Evolutionary conservation across 2,113 vertebrate species (phyloP), one percentile per base, ranked within the genome.

Genomic region (Hippocampus guttulatus): DNA sequence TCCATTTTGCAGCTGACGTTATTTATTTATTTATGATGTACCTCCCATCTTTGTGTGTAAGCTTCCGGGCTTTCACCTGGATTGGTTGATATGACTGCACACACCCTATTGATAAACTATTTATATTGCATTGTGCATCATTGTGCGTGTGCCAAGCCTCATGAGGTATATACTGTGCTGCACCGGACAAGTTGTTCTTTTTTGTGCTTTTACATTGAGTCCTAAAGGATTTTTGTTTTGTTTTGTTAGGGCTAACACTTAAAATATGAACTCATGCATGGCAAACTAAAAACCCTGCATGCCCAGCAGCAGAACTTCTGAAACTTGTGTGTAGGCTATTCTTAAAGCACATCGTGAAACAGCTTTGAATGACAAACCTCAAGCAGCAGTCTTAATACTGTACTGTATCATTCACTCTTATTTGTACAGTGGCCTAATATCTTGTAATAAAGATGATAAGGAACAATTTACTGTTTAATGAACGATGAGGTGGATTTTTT

Each of bases 381-480:
- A 70, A 90, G 81, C 88, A 90, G 86, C 84, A 81, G 90, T 92
- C 88, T 91, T 88, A 88, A 91, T 81, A 87, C 77, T 82, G 90
- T 91, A 91, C 89, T 90, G 86, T 89, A 88, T 83, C 74, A 82
- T 86, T 91, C 87, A 75, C 87, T 88, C 87, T 84, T 84, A 90
- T 89, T 92, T 92, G 88, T 93, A 93, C 88, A 86, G 89, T 88
- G 89, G 88, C 85, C 87, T 91, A 85, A 83, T 89, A 91, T 86
- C 88, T 91, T 92, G 90, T 91, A 90, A 92, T 91, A 93, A 92
- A 92, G 88, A 89, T 90, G 89, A 88, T 87, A 80, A 90, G 78
- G 81, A 90, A 88, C 82, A 84, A 88, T 81, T 85, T 81, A 84
- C 81, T 80, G 82, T 85, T 87, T 77, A 75, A 47, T 68, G 40